Evolutionary conservation across 2,113 vertebrate species (phyloP), one percentile per base, ranked within the genome.

Genomic region (Galemys pyrenaicus): DNA sequence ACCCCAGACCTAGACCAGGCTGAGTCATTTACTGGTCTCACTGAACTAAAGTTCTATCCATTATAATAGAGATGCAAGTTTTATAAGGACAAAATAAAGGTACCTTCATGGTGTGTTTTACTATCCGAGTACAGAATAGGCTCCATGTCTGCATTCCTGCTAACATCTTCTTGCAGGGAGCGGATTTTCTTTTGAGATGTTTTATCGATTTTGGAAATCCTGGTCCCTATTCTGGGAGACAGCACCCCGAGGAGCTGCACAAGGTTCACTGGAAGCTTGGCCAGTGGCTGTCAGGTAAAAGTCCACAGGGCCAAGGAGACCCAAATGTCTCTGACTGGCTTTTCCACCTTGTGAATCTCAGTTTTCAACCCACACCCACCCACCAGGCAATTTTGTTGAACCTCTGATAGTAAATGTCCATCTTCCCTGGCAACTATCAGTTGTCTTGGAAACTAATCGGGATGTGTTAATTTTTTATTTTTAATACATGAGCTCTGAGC

Each of bases 121-220:
- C 81, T 92, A 87, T 71, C 87, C 68, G 16, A 74, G 77, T 30
- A 89, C 7, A 83, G 58, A 89, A 92, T 56, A 51, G 37, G 26
- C 13, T 92, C 26, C 24, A 15, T 4, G 3, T 30, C 93, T 74
- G 10, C 22, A 89, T 22, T 74, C 6, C 24, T 92, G 44, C 54
- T 71, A 68, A 79, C 60, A 30, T 65, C 58, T 56, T 94, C 79
- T 91, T 84, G 79, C 0, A 8, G 49, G 44, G 37, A 65, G 13
- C 15, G n/a, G 78, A 82, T 82, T 94, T 51, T 88, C 41, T 89
- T 89, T 94, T 64, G 44, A 83, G 64, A 89, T 67, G 70, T 24
- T 80, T 92, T 80, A 71, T 81, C 81, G 87, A 83, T 62, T 97
- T 89, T 60, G 13, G 56, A 93, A 94, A 91, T 54, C 64, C 91